A percentile compares a stretch with the other conserved stretches of the same genome.
Conservation (phyloP, 2,113 vertebrate genomes). For the Scatophagus argus region DNA sequence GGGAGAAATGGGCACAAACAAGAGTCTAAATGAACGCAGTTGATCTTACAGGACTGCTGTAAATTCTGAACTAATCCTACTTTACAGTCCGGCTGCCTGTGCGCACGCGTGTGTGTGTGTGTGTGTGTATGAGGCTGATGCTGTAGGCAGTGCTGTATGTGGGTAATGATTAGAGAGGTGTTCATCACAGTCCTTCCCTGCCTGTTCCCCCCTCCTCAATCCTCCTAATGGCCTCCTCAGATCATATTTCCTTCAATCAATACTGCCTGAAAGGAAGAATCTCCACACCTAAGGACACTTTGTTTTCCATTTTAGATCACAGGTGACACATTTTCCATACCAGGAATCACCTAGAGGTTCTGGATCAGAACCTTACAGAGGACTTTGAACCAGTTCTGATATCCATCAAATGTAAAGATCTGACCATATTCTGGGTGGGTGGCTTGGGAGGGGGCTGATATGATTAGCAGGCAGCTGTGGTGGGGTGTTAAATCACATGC, state of each 20-base stretch:
- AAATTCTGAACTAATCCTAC: constrained; percentile 48
- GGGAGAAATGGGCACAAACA: constrained; percentile 38
- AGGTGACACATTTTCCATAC: constrained; percentile 66
- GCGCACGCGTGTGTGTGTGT: constrained; percentile 25
- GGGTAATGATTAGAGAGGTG: constrained; percentile 68
- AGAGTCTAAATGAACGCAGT: constrained; percentile 31
- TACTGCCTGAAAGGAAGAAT: constrained; percentile 73
- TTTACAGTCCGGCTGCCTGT: constrained; percentile 8
- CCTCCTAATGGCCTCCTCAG: constrained; percentile 72
- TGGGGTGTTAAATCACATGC: constrained; percentile 77
- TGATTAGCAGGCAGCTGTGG: constrained; percentile 58
- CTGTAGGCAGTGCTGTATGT: constrained; percentile 50
- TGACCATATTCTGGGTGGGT: constrained; percentile 33
- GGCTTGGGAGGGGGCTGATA: constrained; percentile 11
- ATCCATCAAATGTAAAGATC: constrained; percentile 54
- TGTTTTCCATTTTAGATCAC: constrained; percentile 62
- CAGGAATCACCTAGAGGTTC: constrained; percentile 29
- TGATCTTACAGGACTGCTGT: constrained; percentile 25
- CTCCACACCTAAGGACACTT: constrained; percentile 71
- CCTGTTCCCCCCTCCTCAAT: constrained; percentile 54
- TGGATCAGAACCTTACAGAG: constrained; percentile 62
- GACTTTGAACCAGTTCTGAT: constrained; percentile 60
- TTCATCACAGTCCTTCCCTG: constrained; percentile 59
- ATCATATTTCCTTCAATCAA: constrained; percentile 78
- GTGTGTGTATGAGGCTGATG: constrained; percentile 40